Evolutionary conservation across 2,888 invertebrate species (phyloP).

Genomic region (Drosophila sordidula): DNA sequence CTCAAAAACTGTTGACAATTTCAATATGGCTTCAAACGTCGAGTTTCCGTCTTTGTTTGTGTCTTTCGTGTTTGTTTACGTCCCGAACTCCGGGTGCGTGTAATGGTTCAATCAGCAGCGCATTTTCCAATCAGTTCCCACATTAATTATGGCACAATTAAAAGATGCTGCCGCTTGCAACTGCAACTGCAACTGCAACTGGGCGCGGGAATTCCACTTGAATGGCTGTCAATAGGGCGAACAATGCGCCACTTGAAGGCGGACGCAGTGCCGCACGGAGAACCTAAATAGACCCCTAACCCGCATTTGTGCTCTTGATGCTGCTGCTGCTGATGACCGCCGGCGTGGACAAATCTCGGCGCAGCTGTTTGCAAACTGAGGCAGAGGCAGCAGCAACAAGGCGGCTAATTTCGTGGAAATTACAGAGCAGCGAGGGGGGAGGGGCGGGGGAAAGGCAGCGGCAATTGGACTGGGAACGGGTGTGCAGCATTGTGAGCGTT

Average conservation of each 20-base stretch:
- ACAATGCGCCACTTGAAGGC: constrained; percentile 69
- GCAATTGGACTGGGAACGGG: constrained; percentile 11
- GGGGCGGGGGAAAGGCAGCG: constrained; percentile 8
- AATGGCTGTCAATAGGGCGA: constrained; percentile 66
- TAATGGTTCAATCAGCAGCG: constrained; percentile 70
- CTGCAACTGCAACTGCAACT: neutral
- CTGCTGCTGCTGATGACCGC: constrained; percentile 58
- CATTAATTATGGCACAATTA: constrained; percentile 79
- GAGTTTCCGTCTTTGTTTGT: constrained; percentile 15
- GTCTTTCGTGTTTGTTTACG: constrained; percentile 21
- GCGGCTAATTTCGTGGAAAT: constrained; percentile 71
- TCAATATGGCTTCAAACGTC: constrained; percentile 52
- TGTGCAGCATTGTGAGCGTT: constrained; percentile 45
- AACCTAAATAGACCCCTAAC: constrained; percentile 45
- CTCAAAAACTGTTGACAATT: constrained; percentile 54
- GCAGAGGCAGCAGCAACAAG: constrained; percentile 17
- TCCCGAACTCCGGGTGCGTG: constrained; percentile 42
- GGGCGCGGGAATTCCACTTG: constrained; percentile 70
- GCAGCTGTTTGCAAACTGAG: constrained; percentile 57
- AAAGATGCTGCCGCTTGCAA: constrained; percentile 36
- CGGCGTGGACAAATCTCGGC: constrained; percentile 73
- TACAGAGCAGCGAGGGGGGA: constrained; percentile 32
- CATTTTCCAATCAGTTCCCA: constrained; percentile 70
- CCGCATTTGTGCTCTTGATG: constrained; percentile 38
- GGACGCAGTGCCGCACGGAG: constrained; percentile 17